Percentiles rank a stretch among this genome's conserved stretches.
These are phyloP conservation scores for Guaruba guarouba DNA, from an alignment of 2,113 vertebrate species.

Conservation along the genomic window DNA sequence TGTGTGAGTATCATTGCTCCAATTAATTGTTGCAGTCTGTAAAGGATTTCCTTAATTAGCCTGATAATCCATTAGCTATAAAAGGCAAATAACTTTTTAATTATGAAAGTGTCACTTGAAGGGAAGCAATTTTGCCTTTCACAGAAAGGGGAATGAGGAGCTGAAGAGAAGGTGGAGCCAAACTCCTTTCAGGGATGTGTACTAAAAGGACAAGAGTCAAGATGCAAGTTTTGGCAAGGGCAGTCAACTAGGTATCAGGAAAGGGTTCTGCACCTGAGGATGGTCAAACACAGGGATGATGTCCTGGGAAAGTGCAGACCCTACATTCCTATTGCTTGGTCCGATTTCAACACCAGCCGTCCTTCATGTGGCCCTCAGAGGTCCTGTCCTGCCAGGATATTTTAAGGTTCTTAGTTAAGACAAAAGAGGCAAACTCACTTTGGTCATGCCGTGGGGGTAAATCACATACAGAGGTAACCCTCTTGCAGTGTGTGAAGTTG, in stretches of 20 bases:
- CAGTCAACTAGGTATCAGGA: neutral
- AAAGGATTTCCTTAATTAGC: neutral
- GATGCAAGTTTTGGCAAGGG: neutral
- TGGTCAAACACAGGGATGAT: neutral
- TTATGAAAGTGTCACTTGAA: neutral
- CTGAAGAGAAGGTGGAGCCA: neutral
- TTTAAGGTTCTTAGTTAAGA: neutral
- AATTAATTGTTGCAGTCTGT: neutral
- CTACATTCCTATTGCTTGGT: neutral
- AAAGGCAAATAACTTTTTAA: neutral
- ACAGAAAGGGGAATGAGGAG: neutral
- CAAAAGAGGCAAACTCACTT: neutral
- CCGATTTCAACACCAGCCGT: neutral
- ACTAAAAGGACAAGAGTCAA: neutral
- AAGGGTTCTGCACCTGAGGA: neutral
- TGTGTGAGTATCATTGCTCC: neutral
- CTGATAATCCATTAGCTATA: neutral
- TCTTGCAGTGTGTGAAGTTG: neutral
- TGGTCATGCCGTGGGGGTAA: rapidly evolving
- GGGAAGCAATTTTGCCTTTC: neutral
- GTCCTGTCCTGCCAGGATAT: neutral
- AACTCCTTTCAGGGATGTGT: neutral
- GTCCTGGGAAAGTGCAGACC: neutral
- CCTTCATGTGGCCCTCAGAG: neutral
- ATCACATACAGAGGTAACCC: too few relatives aligned